Percentiles rank a stretch among this genome's conserved stretches.
Evolutionary conservation across 2,888 invertebrate species (phyloP).

Genomic region (Drosophila mayaguana): DNA sequence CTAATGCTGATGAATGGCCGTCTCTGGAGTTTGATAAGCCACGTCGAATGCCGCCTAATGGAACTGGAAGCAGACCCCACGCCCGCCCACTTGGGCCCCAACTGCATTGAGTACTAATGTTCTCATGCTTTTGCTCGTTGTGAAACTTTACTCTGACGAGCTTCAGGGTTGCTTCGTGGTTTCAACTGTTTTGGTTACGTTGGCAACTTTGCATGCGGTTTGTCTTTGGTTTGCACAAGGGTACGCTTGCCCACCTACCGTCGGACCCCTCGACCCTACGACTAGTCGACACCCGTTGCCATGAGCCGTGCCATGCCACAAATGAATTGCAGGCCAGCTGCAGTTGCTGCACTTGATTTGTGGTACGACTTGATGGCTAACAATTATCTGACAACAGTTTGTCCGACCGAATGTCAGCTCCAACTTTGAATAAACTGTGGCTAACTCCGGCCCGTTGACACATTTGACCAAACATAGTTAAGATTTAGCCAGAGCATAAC

Average conservation of each 20-base stretch:
- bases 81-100: too few relatives aligned
- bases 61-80: conserved; percentile 42
- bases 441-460: conserved; percentile 22
- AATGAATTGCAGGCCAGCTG: conserved; percentile 75
- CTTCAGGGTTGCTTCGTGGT: conserved; percentile 59
- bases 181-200: conserved; percentile 71
- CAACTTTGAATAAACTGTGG: conserved; percentile 29
- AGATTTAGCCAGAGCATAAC: conserved; percentile 4
- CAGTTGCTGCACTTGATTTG: conserved; percentile 81
- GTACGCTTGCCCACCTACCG: neutral
- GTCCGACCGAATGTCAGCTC: conserved; percentile 12
- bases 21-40: conserved; percentile 50
- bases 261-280: neutral
- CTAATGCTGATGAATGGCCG: conserved; percentile 55
- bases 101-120: conserved; percentile 7
- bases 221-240: conserved; percentile 52
- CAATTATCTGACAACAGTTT: conserved; percentile 71
- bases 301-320: conserved; percentile 52
- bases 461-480: conserved; percentile 8
- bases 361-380: conserved; percentile 70
- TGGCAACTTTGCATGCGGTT: conserved; percentile 77
- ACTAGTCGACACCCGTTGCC: neutral
- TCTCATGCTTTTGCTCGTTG: neutral
- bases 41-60: conserved; percentile 63
- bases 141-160: conserved; percentile 37